phyloP scores from a whole-genome alignment of 2,113 vertebrate species.

The Oophaga pumilio region DNA sequence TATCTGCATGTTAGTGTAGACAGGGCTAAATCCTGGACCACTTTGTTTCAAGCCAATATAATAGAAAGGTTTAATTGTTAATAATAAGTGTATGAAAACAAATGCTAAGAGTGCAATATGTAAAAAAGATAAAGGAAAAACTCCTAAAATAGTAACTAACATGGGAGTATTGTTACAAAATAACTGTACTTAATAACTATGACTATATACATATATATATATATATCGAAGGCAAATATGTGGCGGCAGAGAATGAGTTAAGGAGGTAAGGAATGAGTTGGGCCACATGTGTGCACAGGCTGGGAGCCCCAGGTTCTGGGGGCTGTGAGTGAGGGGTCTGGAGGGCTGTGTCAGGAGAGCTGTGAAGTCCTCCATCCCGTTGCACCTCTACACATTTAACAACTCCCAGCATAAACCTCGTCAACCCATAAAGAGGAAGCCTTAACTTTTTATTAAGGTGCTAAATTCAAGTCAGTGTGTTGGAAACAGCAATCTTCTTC shows the following conservation, averaged over 20 bases:
- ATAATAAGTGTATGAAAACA: too few species aligned
- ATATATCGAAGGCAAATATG: background rate
- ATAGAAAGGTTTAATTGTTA: too few species aligned
- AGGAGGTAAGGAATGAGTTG: background rate
- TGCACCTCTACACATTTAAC: conserved; percentile 56
- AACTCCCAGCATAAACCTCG: conserved; percentile 54
- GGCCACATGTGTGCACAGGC: conserved; percentile 6
- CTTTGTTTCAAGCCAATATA: too few species aligned
- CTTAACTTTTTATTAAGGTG: conserved; percentile 57
- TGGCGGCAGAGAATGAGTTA: background rate
- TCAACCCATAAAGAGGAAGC: conserved; percentile 55
- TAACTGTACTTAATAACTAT: too few species aligned
- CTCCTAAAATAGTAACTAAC: too few species aligned
- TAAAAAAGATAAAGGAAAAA: too few species aligned
- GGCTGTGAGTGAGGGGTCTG: background rate
- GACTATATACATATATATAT: too few species aligned
- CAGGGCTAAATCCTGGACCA: background rate
- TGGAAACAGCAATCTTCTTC: conserved; percentile 43
- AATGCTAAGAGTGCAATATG: too few species aligned
- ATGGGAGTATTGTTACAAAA: too few species aligned
- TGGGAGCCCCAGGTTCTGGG: conserved; percentile 20
- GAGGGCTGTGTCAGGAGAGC: conserved; percentile 32
- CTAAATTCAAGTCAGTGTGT: conserved; percentile 36
- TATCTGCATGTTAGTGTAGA: background rate
- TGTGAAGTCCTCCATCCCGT: conserved; percentile 49